Evolutionary conservation across 2,888 invertebrate species (phyloP), one percentile per base, ranked within the genome.

Genomic region (Pyrrhia umbra): DNA sequence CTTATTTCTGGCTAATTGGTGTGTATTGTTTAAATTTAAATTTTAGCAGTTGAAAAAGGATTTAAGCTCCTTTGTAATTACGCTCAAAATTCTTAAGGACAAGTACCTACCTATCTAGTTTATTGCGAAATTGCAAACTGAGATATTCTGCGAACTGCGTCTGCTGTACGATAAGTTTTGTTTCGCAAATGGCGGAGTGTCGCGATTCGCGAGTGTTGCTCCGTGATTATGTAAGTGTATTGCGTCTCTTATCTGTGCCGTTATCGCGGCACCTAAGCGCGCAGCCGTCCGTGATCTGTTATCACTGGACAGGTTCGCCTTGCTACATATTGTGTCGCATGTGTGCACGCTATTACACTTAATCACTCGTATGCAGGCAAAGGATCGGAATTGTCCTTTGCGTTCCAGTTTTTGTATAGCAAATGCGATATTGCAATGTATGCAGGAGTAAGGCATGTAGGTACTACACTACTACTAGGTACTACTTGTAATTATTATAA

Each of bases 221-320:
- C 66, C 58, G 54, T 60, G 76, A 72, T 84, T 85, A 76, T 69
- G 80, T 78, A 85, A 82, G 65, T 73, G 52, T 75, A 75, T 75
- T 68, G 75, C 77, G 81, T 75, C 46, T 61, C 64, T 63, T 77
- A 77, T 74, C 79, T 70, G 61, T 67, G 55, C 13, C 66, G 66
- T 79, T 86, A 86, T 86, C 87, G 67, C 61, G 55, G 47, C 62
- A 58, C 68, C 71, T 71, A 57, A 75, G 78, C 82, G 80, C 81
- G 81, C 80, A 78, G 79, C 68, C 79, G 88, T 78, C 86, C 84
- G 78, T 84, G 87, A 87, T 86, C 85, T 83, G 81, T 87, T 90
- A 90, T 91, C 90, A 83, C 80, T 64, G 76, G 79, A 79, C 85
- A 84, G 86, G 88, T 86, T 85, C 81, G 85, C 86, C 85, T 88